Evolutionary conservation across 1,140 invertebrate species (phyloP).

Genomic region (Heliconius eleuchia): DNA sequence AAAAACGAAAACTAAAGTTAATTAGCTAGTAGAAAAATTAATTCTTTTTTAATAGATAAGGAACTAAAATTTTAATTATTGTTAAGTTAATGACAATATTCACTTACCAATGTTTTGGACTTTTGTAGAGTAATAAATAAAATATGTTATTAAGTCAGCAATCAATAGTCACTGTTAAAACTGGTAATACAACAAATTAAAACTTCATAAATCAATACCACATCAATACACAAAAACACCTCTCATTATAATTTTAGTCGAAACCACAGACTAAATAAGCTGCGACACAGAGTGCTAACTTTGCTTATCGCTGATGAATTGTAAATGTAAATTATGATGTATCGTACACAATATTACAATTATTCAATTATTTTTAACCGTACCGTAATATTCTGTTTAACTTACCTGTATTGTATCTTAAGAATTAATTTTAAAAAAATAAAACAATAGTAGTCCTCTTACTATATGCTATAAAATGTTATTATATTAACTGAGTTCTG

Average conservation of each 20-base stretch:
- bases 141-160: neutral
- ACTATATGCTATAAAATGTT: no score
- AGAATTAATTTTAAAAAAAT: no score
- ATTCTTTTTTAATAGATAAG: neutral
- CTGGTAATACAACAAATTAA: neutral
- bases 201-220: constrained; percentile 22
- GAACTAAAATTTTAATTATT: neutral
- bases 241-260: neutral
- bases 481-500: no score
- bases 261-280: neutral
- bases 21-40: neutral
- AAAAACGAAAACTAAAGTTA: neutral
- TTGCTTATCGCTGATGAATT: no score
- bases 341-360: no score
- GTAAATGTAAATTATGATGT: no score
- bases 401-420: no score
- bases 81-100: neutral
- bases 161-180: neutral
- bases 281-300: neutral
- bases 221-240: constrained; percentile 26
- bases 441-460: no score
- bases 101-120: neutral
- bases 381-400: no score
- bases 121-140: neutral
- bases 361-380: no score